A percentile compares a stretch with the other conserved stretches of the same genome.
phyloP scores from a whole-genome alignment of 2,888 invertebrate genomes.

The Orthonychiurus folsomi region DNA sequence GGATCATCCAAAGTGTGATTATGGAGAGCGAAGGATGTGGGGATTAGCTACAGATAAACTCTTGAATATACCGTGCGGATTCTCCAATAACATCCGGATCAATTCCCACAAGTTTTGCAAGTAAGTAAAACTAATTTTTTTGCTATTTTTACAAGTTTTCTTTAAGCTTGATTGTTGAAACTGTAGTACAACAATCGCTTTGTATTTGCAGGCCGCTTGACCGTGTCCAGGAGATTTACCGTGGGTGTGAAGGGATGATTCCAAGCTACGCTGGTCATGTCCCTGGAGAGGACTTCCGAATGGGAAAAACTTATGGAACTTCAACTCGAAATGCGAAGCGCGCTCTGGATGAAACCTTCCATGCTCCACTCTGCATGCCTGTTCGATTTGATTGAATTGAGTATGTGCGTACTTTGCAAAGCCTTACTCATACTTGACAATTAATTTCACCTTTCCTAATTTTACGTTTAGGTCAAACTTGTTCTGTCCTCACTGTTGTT shows the following conservation, averaged over 20 bases:
- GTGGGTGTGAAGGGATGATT: constrained; percentile 35
- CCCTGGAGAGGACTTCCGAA: constrained; percentile 32
- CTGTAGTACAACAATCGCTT: too few relatives aligned
- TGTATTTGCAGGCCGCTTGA: constrained; percentile 26
- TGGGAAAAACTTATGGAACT: constrained; percentile 31
- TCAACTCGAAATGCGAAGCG: constrained; percentile 35
- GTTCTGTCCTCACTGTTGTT: too few relatives aligned
- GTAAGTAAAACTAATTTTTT: not conserved
- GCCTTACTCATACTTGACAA: too few relatives aligned
- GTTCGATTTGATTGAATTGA: too few relatives aligned
- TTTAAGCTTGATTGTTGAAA: not conserved
- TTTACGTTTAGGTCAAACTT: too few relatives aligned
- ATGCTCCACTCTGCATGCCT: constrained; percentile 29
- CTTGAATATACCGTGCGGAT: not conserved
- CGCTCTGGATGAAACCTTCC: constrained; percentile 20
- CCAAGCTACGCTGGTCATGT: constrained; percentile 38
- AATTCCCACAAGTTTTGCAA: not conserved
- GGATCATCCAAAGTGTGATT: constrained; percentile 32
- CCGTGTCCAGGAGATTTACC: constrained; percentile 31
- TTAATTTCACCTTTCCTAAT: too few relatives aligned
- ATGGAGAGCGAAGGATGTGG: constrained; percentile 31
- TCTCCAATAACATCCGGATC: too few relatives aligned
- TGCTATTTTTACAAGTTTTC: not conserved
- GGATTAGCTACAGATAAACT: constrained; percentile 27
- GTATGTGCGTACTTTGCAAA: too few relatives aligned